Base-by-base conservation (phyloP, 2,797 vertebrate species). In the Rhabdomys pumilio region DNA sequence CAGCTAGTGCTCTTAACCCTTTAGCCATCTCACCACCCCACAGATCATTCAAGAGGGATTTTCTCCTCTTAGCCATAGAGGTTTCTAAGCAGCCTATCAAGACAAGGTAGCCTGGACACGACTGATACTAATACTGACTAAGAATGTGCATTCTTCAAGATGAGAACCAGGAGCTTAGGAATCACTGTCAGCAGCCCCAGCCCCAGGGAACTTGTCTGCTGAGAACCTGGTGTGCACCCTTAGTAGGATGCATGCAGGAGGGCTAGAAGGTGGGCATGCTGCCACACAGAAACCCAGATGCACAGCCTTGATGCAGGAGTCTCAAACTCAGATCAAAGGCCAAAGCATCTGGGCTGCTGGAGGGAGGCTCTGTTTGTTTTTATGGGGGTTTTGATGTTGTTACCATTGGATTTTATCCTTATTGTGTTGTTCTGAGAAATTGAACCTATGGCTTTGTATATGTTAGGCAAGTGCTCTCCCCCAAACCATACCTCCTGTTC, bases 211-310 rank as follows among this genome's bases (percentile, higher is more conserved):
- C 20, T 50, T 63, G 47, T 53, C 69, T 63, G 44, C 63, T 77
- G 76, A 90, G 91, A 84, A 19, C 72, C 53, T 88, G 20, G 77
- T 88, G 24, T 22, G 29, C 90, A 50, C 34, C 67, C 38, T 90
- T 15, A 69, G 8, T 3, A 0, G 3, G 59, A 26, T 5, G 55
- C n/a, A 22, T 29, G 65, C 6, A n/a, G 15, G 61, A 59, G 44
- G 38, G 34, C 19, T 10, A 34, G 53, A 10, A 44, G 59, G 65
- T 5, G 12, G 41, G 47, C 38, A 19, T 0, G 1, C 79, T 24
- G 61, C 55, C 9, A 1, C 41, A 1, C 41, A 29, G 59, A 67
- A 3, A 14, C 53, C 24, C 44, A 6, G 13, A 17, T 19, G 17
- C 53, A 44, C 15, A 53, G 6, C 13, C 34, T n/a, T 69, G 22